These are phyloP conservation scores for Gisinianus flammeolus DNA, from an alignment of 2,888 invertebrate species.

Conservation along the genomic window DNA sequence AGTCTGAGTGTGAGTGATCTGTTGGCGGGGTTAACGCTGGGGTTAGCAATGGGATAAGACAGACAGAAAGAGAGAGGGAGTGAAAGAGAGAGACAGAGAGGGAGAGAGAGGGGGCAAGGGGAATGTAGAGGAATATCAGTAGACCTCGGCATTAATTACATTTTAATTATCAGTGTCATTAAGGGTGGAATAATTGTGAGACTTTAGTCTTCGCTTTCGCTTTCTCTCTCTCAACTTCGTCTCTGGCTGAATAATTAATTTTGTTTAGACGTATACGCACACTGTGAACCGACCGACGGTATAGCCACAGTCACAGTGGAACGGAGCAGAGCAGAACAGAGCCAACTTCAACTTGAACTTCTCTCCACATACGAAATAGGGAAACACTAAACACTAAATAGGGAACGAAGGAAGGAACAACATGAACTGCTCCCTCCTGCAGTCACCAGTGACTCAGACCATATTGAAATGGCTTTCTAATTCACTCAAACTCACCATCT, in stretches of 20 bases:
- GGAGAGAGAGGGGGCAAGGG: background rate
- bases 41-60: no score
- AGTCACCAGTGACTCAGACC: no score
- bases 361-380: no score
- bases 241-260: slow-evolving; percentile 20
- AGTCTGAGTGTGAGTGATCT: no score
- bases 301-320: background rate
- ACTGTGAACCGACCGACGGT: no score
- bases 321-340: background rate
- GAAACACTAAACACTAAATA: no score
- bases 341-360: background rate
- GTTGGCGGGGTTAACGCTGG: no score
- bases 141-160: slow-evolving; percentile 48
- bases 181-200: slow-evolving; percentile 47
- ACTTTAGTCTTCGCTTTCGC: slow-evolving; percentile 3
- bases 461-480: no score
- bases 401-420: background rate
- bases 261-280: slow-evolving; percentile 10
- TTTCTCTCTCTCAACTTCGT: background rate
- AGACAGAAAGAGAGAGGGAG: background rate
- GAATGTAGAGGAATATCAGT: background rate
- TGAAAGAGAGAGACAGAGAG: background rate
- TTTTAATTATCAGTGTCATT: slow-evolving; percentile 56
- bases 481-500: no score
- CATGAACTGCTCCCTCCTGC: no score